Evolutionary conservation across 2,888 invertebrate genomes (phyloP), one percentile per base, ranked within the genome.

Genomic region (Eristalinus sepulchralis): DNA sequence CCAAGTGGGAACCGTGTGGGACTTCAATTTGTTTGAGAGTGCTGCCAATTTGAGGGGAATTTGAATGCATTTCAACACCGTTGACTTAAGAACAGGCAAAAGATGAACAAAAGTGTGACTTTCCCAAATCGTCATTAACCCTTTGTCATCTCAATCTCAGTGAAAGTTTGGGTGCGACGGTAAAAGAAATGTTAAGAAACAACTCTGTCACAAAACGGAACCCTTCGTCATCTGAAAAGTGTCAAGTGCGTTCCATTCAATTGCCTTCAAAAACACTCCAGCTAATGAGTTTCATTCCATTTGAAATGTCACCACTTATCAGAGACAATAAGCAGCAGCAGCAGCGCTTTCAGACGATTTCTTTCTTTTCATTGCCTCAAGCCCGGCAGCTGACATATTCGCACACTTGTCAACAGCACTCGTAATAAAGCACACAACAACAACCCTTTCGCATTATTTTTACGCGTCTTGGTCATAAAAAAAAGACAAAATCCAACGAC

Each of bases 231-330:
- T 47, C 17, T 39, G 8, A 47, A 47, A 47, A 47, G 47, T 47
- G 47, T 47, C 47, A 47, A 47, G 47, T 27, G 27, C 6, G 53
- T 36, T 64, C 33, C 57, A 57, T 47, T 67, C 67, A 76, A 66
- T 67, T 67, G 67, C 67, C 31, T n/a, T 36, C 64, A 71, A 34
- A 39, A 33, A 20, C 36, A 57, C 57, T 39, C 3, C 22, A 39
- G 63, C 68, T 63, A 83, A 83, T 77, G 57, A 83, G 33, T 72
- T 75, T 63, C 34, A 17, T 67, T 68, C 57, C 83, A 78, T 63
- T 78, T 68, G 24, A 68, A 72, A 72, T 34, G 34, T 31, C 71
- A 53, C 22, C 59, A 77, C 33, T 62, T 62, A 27, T 5, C 27
- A 27, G 2, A 60, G 55, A 67, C 17, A 47, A 47, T 47, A 47